Conservation (phyloP, 2,888 invertebrate genomes). For the Galerucella nymphaeae region DNA sequence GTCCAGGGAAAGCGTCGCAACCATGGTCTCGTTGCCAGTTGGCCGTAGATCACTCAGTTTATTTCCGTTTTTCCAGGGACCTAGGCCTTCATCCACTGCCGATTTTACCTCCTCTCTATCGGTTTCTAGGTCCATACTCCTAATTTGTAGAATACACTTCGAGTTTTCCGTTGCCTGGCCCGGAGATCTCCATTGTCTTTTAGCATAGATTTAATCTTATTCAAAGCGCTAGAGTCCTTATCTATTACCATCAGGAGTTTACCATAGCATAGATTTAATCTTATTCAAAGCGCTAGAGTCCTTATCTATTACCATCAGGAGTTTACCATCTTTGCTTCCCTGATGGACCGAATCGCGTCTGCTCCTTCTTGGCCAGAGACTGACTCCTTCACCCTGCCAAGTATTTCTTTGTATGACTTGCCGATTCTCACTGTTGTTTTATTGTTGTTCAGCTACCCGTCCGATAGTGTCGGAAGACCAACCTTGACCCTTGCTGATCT, state of each 20-base stretch:
- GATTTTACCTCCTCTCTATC: conserved; percentile 9
- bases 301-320: conserved; percentile 3
- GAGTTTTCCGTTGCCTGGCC: background rate
- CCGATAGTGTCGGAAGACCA: too few species aligned
- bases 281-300: background rate
- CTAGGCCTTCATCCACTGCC: background rate
- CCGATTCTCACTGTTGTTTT: too few species aligned
- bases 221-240: background rate
- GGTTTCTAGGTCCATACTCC: conserved; percentile 16
- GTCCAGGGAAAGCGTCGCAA: too few species aligned
- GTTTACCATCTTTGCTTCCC: conserved; percentile 15
- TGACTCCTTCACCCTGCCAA: conserved; percentile 3
- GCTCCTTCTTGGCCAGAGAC: conserved; percentile 3
- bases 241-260: conserved; percentile 7
- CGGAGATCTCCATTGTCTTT: background rate
- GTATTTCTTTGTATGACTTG: conserved; percentile 10
- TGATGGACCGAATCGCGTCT: conserved; percentile 7
- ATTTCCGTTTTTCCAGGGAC: too few species aligned
- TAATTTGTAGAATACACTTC: conserved; percentile 9
- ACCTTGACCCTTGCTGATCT: too few species aligned
- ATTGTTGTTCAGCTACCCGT: too few species aligned
- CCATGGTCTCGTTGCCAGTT: too few species aligned
- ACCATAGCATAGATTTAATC: conserved; percentile 7
- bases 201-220: background rate
- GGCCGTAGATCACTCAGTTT: too few species aligned